A percentile compares a stretch with the other conserved stretches of the same genome.
Conservation (phyloP, 2,797 vertebrate genomes). For the Caiman crocodilus region DNA sequence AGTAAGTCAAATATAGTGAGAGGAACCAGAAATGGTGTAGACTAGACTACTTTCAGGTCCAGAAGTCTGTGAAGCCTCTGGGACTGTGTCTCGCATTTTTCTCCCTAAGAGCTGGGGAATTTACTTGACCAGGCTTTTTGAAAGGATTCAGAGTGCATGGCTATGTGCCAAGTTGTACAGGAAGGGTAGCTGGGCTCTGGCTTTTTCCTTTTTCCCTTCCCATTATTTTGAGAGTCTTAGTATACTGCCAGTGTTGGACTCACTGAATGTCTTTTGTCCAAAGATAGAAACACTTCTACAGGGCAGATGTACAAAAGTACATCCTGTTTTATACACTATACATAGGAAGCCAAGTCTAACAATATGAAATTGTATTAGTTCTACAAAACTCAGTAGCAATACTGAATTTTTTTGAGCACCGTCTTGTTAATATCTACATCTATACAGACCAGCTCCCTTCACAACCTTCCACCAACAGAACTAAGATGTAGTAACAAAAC, state of each 20-base stretch:
- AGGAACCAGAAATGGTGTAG: too few species aligned
- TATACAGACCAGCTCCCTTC: background rate
- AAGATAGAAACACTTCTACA: background rate
- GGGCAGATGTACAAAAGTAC: background rate
- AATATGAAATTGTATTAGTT: background rate
- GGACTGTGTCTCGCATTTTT: too few species aligned
- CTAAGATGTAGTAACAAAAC: background rate
- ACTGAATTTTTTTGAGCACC: background rate
- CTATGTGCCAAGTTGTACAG: background rate
- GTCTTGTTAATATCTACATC: rapidly evolving
- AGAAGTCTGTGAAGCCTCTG: too few species aligned
- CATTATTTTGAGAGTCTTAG: background rate
- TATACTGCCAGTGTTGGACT: background rate
- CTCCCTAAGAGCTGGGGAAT: too few species aligned
- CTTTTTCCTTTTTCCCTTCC: background rate
- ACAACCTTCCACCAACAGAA: background rate
- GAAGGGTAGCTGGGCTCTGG: background rate
- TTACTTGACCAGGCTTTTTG: background rate
- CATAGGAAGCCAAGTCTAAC: background rate
- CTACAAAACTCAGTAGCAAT: background rate
- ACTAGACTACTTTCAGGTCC: too few species aligned
- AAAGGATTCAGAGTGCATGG: background rate
- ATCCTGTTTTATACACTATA: background rate
- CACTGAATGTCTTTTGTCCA: background rate
- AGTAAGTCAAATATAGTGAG: too few species aligned